phyloP scores from a whole-genome alignment of 2,888 invertebrate species.

The Caenorhabditis sp. region DNA sequence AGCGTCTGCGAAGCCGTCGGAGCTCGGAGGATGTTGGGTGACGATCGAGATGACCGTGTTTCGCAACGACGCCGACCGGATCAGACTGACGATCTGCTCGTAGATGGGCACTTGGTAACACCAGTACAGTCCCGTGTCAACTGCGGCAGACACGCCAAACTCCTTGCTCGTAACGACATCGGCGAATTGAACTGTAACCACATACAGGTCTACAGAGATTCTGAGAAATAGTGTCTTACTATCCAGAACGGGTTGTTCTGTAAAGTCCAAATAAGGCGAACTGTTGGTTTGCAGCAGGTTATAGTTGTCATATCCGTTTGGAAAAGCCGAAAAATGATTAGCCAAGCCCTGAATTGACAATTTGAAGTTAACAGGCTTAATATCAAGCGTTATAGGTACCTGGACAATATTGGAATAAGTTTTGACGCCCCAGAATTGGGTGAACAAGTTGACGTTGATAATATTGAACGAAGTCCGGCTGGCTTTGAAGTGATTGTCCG shows the following conservation, averaged over 20 bases:
- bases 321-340: neutral
- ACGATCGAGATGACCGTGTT: conserved; percentile 44
- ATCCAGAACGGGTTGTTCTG: neutral
- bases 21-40: conserved; percentile 34
- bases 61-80: neutral
- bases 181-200: neutral
- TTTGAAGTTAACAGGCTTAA: neutral
- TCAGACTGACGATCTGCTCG: conserved; percentile 7
- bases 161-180: neutral
- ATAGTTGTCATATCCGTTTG: conserved; percentile 15
- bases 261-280: neutral
- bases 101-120: conserved; percentile 36
- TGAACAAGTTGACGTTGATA: conserved; percentile 41
- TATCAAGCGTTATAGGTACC: neutral
- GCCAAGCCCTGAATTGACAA: neutral
- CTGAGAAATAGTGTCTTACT: neutral
- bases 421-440: conserved; percentile 33
- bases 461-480: conserved; percentile 27
- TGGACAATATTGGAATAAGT: conserved; percentile 25
- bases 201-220: neutral
- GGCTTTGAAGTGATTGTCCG: conserved; percentile 21
- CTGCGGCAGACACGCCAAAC: neutral
- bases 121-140: conserved; percentile 35
- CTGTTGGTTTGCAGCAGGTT: conserved; percentile 14
- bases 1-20: neutral